Evolutionary conservation across 1,140 invertebrate genomes (phyloP), one percentile per base, ranked within the genome.

Genomic region (Scaptomyza graminum): DNA sequence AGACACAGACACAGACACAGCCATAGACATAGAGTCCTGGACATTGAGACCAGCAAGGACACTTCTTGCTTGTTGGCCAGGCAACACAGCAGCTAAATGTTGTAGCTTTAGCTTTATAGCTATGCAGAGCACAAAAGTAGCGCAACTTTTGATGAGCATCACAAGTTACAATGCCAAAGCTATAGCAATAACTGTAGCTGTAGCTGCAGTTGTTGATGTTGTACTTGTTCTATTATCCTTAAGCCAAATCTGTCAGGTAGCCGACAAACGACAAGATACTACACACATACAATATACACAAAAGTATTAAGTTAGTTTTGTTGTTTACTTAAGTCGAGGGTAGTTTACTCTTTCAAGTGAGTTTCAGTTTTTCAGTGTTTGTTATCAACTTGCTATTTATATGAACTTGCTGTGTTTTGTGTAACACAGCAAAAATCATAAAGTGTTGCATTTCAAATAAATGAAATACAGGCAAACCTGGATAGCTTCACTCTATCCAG

Each of bases 71-170:
- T 31, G 28, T 7, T 31, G 7, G 28, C 28, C 28, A 31, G 1
- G 28, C 1, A 31, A 7, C 5, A 31, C 28, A 31, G 28, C 28
- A 34, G 31, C 31, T 11, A 34, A 9, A 34, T 34, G 7, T 28
- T 7, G 8, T 34, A 34, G 31, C 31, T 34, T 9, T 12, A 57
- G 39, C 22, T 39, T 28, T 0, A 41, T 0, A 25, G 51, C 41
- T 8, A 41, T 41, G 41, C 13, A 28, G 52, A 69, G 51, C 51
- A 54, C 18, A 54, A 67, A 54, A 54, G 62, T 66, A 54, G 41
- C 41, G 52, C 50, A 57, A 62, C 71, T 83, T 72, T 75, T 72
- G 72, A 80, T 79, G 63, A 75, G 76, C 67, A 63, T 31, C 31
- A 61, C 54, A 56, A 56, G 43, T 37, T 63, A 22, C 63, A 60